A percentile compares a stretch with the other conserved stretches of the same genome.
Conservation (phyloP, 2,888 invertebrate species). For the Caenorhabditis drosophilae region DNA sequence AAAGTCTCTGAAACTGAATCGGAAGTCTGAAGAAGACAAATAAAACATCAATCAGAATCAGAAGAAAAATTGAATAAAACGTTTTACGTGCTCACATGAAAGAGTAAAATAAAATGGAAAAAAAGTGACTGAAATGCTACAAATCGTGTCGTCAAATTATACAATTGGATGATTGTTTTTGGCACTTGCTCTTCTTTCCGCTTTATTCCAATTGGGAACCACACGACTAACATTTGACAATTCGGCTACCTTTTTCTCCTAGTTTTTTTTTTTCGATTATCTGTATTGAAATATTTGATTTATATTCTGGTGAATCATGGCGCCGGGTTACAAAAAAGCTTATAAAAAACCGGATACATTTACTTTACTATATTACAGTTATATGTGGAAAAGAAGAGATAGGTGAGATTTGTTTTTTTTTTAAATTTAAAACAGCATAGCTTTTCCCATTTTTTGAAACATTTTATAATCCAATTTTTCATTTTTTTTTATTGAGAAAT, state of each 20-base stretch:
- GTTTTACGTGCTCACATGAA: too few relatives aligned
- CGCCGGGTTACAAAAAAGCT: conserved; percentile 36
- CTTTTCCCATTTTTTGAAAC: conserved; percentile 3
- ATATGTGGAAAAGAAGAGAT: conserved; percentile 67
- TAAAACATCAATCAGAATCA: too few relatives aligned
- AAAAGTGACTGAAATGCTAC: too few relatives aligned
- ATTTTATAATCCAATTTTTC: background rate
- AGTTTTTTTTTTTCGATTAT: background rate
- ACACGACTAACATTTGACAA: too few relatives aligned
- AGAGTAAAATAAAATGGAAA: too few relatives aligned
- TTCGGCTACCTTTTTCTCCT: too few relatives aligned
- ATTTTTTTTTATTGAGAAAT: background rate
- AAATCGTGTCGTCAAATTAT: too few relatives aligned
- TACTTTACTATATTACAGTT: conserved; percentile 63
- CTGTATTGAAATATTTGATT: background rate
- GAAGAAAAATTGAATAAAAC: too few relatives aligned
- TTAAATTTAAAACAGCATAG: too few relatives aligned
- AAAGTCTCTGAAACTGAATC: too few relatives aligned
- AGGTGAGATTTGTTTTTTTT: too few relatives aligned
- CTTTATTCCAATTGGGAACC: conserved; percentile 1
- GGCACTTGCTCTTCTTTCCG: conserved; percentile 21
- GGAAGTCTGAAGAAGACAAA: too few relatives aligned
- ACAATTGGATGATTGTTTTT: conserved; percentile 52
- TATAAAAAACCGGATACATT: conserved; percentile 61
- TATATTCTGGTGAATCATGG: conserved; percentile 9